These are phyloP conservation scores for Drosophila melanosoma DNA, from an alignment of 2,888 invertebrate species.

Conservation along the genomic window DNA sequence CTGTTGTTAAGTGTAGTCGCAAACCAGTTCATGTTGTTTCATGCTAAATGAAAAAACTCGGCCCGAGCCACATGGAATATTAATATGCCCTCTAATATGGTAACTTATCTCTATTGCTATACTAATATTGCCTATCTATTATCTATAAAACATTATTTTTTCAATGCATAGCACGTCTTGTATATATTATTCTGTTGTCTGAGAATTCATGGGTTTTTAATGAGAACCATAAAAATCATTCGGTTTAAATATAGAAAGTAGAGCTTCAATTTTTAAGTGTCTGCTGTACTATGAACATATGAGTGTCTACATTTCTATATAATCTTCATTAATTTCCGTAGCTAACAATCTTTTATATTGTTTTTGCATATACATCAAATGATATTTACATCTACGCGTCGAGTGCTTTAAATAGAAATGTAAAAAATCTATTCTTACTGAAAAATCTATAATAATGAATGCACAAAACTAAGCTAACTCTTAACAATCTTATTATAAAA, in stretches of 20 bases:
- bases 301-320: conserved; percentile 2
- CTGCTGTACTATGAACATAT: neutral
- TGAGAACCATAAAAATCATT: neutral
- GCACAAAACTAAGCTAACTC: conserved; percentile 7
- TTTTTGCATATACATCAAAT: conserved; percentile 20
- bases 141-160: neutral
- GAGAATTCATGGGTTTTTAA: neutral
- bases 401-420: conserved; percentile 28
- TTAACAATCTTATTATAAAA: conserved; percentile 41
- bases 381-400: conserved; percentile 46
- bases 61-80: neutral
- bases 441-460: no score
- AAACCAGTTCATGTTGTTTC: conserved; percentile 67
- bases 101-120: neutral
- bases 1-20: conserved; percentile 19
- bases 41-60: conserved; percentile 13
- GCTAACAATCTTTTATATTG: conserved; percentile 11
- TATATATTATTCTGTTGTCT: neutral
- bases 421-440: conserved; percentile 24
- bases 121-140: neutral
- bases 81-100: conserved; percentile 25
- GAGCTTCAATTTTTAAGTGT: neutral
- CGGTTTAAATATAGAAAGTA: neutral
- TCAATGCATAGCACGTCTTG: neutral
- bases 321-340: conserved; percentile 42